Base-by-base conservation (phyloP, 2,888 invertebrate species). In the Phymatocera aterrima region DNA sequence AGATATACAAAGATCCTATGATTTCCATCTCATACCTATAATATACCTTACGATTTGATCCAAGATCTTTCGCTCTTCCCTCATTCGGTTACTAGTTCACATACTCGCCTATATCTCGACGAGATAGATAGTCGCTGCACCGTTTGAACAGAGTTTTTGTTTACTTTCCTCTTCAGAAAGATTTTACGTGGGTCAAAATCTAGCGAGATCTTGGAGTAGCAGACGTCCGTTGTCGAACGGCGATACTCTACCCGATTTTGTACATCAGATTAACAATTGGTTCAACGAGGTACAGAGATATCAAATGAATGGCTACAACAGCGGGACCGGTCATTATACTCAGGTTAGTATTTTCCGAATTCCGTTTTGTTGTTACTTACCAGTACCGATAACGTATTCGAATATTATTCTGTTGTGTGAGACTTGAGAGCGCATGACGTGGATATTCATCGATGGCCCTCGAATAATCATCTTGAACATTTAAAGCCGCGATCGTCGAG, bases 121-220 rank as follows among this genome's bases (percentile, higher is more conserved):
- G n/a, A 1, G 12, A 15, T 43, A 6, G 28, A n/a, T 68, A 34
- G 37, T 43, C 24, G 21, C 18, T 15, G 18, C 5, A n/a, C n/a
- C n/a, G 57, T 54, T 64, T 61, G 34, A 61, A 74, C 40, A 51
- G 12, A 28, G 54, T 43, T 75, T 60, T 65, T 79, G 3, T 57
- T 15, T 46, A 15, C 12, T 81, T 80, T 68, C 72, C 48, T 79
- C 85, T 88, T 46, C 85, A 93, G 95, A 93, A 81, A 93, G 96
- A 82, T 96, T 96, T 90, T 93, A 94, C 0, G 96, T 97, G 81
- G 97, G 97, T n/a, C 97, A 97, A 90, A 97, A 97, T 90, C 93
- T 97, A 79, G 96, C 96, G 0, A 94, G 95, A 81, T 94, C 95
- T 10, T 96, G 96, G 96, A 96, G 96, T 80, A 95, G 95, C 77